A percentile compares a stretch with the other conserved stretches of the same genome.
phyloP scores from a whole-genome alignment of 2,888 invertebrate species.

The Calliphora vomitoria region DNA sequence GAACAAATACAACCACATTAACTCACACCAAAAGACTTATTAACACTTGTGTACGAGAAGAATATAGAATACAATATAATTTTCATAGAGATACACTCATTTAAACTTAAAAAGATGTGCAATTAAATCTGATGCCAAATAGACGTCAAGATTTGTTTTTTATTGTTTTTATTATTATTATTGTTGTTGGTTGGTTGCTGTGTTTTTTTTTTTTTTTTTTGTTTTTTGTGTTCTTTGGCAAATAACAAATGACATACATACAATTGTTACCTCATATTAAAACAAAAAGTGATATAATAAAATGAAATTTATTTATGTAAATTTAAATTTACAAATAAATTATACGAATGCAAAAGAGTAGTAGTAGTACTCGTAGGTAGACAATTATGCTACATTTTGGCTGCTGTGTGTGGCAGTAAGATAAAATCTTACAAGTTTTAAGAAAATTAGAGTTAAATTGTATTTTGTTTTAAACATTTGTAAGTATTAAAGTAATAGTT shows the following conservation, averaged over 20 bases:
- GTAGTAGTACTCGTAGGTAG: too few species aligned
- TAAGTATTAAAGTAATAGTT: too few species aligned
- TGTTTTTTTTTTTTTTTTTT: not conserved
- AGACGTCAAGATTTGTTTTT: conserved; percentile 64
- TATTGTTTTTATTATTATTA: conserved; percentile 7
- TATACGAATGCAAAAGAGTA: conserved; percentile 17
- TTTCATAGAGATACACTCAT: conserved; percentile 26
- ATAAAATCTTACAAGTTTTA: not conserved
- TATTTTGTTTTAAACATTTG: too few species aligned
- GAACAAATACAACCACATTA: not conserved
- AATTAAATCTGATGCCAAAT: conserved; percentile 73
- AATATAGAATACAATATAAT: conserved; percentile 21
- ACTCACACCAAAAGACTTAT: conserved; percentile 12
- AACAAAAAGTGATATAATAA: conserved; percentile 70
- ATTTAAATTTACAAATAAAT: conserved; percentile 34
- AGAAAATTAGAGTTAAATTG: too few species aligned
- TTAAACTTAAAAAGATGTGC: conserved; percentile 63
- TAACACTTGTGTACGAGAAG: conserved; percentile 42
- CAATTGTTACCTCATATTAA: conserved; percentile 72
- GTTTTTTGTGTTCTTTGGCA: conserved; percentile 49
- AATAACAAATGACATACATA: conserved; percentile 67
- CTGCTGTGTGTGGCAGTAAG: not conserved
- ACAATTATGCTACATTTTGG: conserved; percentile 19
- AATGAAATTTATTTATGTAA: conserved; percentile 62
- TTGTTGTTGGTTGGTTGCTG: conserved; percentile 35